phyloP scores from a whole-genome alignment of 2,113 vertebrate genomes.

The Grantiella picta region DNA sequence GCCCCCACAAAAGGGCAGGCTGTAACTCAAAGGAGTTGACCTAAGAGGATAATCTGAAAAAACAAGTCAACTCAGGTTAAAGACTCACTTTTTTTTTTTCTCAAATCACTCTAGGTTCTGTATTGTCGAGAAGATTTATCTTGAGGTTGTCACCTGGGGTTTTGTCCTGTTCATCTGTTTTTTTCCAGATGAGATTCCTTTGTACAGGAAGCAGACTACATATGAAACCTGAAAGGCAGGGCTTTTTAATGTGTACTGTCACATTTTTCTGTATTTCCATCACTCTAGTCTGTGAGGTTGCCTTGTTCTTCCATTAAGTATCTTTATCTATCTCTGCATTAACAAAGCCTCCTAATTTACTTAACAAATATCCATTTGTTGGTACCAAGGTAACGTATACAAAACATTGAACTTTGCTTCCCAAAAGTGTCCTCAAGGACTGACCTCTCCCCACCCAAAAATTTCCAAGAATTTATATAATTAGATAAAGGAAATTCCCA shows the following conservation, averaged over 20 bases:
- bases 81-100: not conserved
- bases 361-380: not conserved
- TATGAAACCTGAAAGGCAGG: not conserved
- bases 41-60: constrained; percentile 23
- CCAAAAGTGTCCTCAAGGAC: not conserved
- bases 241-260: not conserved
- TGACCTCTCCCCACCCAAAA: not conserved
- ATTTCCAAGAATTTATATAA: not conserved
- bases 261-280: not conserved
- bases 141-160: not conserved
- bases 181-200: not conserved
- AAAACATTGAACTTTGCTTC: not conserved
- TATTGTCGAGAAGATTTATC: not conserved
- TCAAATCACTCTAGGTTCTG: not conserved
- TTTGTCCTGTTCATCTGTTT: not conserved
- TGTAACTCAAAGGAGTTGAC: not conserved
- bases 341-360: not conserved
- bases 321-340: not conserved
- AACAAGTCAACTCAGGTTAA: not conserved
- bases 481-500: not conserved
- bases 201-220: not conserved
- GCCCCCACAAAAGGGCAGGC: not conserved
- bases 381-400: not conserved
- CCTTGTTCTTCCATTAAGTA: not conserved
- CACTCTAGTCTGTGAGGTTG: not conserved